Percentiles rank a stretch among this genome's conserved stretches.
phyloP scores from a whole-genome alignment of 2,113 vertebrate genomes.

The Benitochromis conjunctus region DNA sequence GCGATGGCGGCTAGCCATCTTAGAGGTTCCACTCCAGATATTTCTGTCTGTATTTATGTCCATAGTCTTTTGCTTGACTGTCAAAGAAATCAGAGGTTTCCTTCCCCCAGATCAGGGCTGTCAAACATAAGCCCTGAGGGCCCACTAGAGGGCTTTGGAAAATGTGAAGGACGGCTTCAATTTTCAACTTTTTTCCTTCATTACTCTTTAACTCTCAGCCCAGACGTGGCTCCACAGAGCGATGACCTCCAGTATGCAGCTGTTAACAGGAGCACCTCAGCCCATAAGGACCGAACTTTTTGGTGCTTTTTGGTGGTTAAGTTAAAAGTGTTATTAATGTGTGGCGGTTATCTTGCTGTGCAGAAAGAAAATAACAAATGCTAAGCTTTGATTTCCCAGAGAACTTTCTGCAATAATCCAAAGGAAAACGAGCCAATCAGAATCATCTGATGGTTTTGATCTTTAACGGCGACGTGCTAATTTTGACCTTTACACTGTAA shows the following conservation, averaged over 20 bases:
- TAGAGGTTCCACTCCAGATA: neutral
- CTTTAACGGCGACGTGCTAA: neutral
- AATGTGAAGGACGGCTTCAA: neutral
- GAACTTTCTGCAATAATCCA: neutral
- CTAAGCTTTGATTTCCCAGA: neutral
- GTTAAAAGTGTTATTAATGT: neutral
- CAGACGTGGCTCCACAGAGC: neutral
- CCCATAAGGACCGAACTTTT: neutral
- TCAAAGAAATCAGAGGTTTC: neutral
- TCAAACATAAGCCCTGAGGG: neutral
- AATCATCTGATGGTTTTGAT: neutral
- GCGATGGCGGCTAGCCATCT: neutral
- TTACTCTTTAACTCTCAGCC: neutral
- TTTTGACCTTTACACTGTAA: neutral
- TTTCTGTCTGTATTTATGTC: neutral
- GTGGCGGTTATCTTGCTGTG: neutral
- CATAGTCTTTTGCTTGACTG: neutral
- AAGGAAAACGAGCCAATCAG: accelerated
- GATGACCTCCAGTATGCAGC: neutral
- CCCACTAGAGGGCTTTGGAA: neutral
- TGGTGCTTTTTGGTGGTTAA: neutral
- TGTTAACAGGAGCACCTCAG: neutral
- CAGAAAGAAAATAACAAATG: neutral
- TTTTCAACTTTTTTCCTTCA: neutral
- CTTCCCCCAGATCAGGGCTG: neutral